Base-by-base conservation (phyloP, 2,888 invertebrate genomes). In the Napeogenes inachia region DNA sequence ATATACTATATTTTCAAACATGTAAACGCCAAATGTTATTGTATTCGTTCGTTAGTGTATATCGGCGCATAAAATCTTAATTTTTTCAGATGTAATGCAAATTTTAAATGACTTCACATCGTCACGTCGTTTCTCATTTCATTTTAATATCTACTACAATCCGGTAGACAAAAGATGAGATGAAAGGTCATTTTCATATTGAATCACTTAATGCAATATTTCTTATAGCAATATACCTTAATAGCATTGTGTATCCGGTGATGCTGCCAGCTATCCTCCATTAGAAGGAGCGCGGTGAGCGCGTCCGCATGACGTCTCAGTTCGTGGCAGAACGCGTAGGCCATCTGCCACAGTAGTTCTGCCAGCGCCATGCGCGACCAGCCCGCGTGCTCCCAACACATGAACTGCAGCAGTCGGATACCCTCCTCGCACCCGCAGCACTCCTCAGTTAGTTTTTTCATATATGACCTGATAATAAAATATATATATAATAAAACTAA, bases 221-320 rank as follows among this genome's bases (percentile, higher is more conserved):
- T 35, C 35, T 6, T 3, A 3, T 4, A 10, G 32, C 38, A 2
- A 50, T 21, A n/a, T 57, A 89, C 98, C 91, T 97, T 97, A 56
- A 99, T 93, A 13, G 97, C 98, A 80, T 97, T 97, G 78, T 97
- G 96, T 78, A 99, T 95, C 72, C 99, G 93, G 83, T 97, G 97
- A 71, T 95, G 95, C 82, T 98, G 98, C 98, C 98, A 99, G 33
- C 97, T 97, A 84, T 99, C 99, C 77, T 98, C 98, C 79, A 99
- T 93, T 55, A 97, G 91, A 71, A 99, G 88, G 85, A 98, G 94
- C 66, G 96, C 95, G 50, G 97, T 91, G 62, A 99, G 91, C 62
- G 98, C 92, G 81, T 99, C 98, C 53, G 98, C 94, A 84, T 98
- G 97, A 70, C 98, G 96, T 56, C 97, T 93, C 80, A 99, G 92